phyloP scores from a whole-genome alignment of 1,140 invertebrate genomes.

The Pseudachorutes palmiensis region DNA sequence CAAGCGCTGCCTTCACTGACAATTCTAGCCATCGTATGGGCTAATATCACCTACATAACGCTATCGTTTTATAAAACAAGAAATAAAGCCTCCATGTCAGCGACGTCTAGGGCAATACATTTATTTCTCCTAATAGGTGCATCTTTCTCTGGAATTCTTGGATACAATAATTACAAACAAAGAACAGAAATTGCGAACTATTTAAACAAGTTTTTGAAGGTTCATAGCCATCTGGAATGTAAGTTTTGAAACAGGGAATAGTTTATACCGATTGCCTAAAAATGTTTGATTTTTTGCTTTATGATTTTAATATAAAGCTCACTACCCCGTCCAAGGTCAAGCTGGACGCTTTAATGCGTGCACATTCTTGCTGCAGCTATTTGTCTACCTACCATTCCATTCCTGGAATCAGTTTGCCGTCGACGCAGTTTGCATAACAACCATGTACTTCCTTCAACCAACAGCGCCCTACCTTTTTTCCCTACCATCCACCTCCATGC shows the following conservation, averaged over 20 bases:
- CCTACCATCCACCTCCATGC: no score
- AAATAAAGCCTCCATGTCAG: not conserved
- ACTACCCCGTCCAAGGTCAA: not conserved
- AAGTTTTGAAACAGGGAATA: no score
- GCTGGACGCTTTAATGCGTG: not conserved
- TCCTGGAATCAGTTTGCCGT: no score
- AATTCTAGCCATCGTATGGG: not conserved
- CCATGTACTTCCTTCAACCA: not conserved
- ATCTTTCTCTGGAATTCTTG: not conserved
- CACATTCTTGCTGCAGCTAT: not conserved
- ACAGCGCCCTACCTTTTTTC: no score
- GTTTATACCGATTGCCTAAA: not conserved
- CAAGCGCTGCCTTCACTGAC: not conserved
- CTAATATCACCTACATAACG: not conserved
- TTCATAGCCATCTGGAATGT: not conserved
- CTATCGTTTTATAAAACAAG: not conserved
- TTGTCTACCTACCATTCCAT: not conserved
- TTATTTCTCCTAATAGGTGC: not conserved
- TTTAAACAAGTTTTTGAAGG: not conserved
- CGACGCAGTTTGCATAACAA: not conserved
- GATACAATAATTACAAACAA: not conserved
- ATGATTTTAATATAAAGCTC: not conserved
- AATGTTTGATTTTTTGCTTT: not conserved
- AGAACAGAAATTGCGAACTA: not conserved
- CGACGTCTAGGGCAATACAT: not conserved